These are phyloP conservation scores for Sphaeridia pumilis DNA, from an alignment of 2,888 invertebrate species.

Conservation along the genomic window DNA sequence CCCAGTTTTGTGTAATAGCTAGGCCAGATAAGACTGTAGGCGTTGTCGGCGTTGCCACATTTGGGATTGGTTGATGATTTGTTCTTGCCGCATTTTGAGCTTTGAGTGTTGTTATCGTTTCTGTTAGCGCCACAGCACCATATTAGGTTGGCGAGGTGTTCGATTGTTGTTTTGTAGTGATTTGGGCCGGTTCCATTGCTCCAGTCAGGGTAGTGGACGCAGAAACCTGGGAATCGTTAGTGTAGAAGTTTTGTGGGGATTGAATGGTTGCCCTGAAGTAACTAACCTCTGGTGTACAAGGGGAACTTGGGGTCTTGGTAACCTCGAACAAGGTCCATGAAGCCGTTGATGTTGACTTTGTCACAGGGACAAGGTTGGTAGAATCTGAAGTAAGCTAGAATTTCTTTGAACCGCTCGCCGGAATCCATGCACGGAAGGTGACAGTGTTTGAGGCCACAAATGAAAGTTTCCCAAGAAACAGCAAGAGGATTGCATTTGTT, in stretches of 20 bases:
- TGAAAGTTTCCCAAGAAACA: slow-evolving; percentile 30
- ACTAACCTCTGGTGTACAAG: slow-evolving; percentile 25
- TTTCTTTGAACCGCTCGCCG: slow-evolving; percentile 29
- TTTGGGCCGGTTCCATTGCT: neutral
- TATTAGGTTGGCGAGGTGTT: no score
- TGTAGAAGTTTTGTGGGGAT: no score
- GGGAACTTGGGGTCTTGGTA: slow-evolving; percentile 28
- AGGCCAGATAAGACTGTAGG: slow-evolving; percentile 31
- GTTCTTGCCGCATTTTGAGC: no score
- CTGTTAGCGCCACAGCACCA: no score
- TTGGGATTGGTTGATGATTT: no score
- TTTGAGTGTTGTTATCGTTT: no score
- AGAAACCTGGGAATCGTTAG: slow-evolving; percentile 18
- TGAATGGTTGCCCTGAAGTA: no score
- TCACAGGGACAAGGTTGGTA: slow-evolving; percentile 31
- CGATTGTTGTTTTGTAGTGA: no score
- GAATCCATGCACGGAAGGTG: slow-evolving; percentile 20
- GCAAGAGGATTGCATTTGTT: slow-evolving; percentile 20
- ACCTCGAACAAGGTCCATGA: slow-evolving; percentile 30
- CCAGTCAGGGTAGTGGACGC: slow-evolving; percentile 29
- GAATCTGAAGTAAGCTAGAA: slow-evolving; percentile 20
- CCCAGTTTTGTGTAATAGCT: slow-evolving; percentile 31
- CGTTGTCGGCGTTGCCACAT: slow-evolving; percentile 31
- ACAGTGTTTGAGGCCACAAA: slow-evolving; percentile 15
- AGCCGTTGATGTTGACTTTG: slow-evolving; percentile 25